Evolutionary conservation across 2,113 vertebrate genomes (phyloP), one percentile per base, ranked within the genome.

Genomic region (Clinocottus analis): DNA sequence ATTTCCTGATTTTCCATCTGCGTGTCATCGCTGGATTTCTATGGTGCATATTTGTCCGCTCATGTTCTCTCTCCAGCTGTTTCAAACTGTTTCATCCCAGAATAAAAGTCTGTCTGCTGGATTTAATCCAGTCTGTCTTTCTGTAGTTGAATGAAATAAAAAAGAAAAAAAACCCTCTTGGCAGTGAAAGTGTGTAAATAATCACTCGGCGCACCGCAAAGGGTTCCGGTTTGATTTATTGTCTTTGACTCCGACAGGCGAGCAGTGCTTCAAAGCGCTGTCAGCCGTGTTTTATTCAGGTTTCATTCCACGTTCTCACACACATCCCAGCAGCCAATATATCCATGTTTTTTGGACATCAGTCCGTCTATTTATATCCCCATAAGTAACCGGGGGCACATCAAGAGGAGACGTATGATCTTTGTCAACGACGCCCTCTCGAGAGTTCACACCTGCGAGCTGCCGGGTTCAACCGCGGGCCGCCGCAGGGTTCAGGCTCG

Each of bases 141-240:
- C 66, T 23, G 39, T 35, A 25, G 47, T 75, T 27, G 43, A 69
- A 65, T 5, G 9, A 37, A 37, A 9, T 5, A 37, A 37, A 37
- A 37, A 37, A 37, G 64, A 53, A 79, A 51, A 79, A 16, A 12
- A n/a, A n/a, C n/a, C 1, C 16, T 41, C 49, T 81, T 7, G 45
- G 55, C 47, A 64, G 55, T 68, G 43, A 27, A 53, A 19, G 76
- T 16, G 27, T 63, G 66, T 65, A 65, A 78, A 75, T 81, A 84
- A 78, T 47, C 33, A 62, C 43, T 21, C 0, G 10, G 29, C 3
- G 73, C 55, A 2, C 35, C 23, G 49, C 71, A 55, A 75, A 81
- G 37, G 71, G 62, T n/a, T 58, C 25, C 7, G 4, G 2, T 71
- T 66, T 74, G 68, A 82, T 85, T 81, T 71, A 72, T 76, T 70